Conservation (phyloP, 2,888 invertebrate genomes). For the Lepidonotus clava region DNA sequence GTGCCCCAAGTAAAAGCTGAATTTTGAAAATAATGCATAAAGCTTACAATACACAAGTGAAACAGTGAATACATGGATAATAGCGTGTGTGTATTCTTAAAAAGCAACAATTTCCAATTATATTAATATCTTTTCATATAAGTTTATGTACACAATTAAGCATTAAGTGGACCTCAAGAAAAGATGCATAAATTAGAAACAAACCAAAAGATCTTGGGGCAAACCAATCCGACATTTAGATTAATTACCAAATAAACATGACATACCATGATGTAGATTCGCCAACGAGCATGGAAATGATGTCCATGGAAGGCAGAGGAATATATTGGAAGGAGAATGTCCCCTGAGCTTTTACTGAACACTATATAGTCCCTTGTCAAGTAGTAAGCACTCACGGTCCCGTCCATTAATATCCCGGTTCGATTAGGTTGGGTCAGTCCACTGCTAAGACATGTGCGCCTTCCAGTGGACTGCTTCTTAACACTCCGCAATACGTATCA, state of each 20-base stretch:
- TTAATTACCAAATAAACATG: slow-evolving; percentile 50
- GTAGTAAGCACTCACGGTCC: slow-evolving; percentile 24
- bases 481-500: neutral
- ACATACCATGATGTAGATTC: slow-evolving; percentile 34
- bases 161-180: too few species aligned
- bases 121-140: too few species aligned
- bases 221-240: neutral
- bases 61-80: too few species aligned
- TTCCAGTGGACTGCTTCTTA: slow-evolving; percentile 26
- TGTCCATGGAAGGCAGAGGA: slow-evolving; percentile 43
- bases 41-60: too few species aligned
- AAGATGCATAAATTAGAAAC: too few species aligned
- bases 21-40: too few species aligned
- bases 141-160: too few species aligned
- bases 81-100: too few species aligned
- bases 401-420: slow-evolving; percentile 32
- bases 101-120: too few species aligned
- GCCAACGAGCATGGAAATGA: slow-evolving; percentile 39
- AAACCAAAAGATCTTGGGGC: slow-evolving; percentile 25
- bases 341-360: slow-evolving; percentile 20
- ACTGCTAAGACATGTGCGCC: neutral
- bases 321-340: slow-evolving; percentile 9
- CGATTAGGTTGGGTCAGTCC: neutral
- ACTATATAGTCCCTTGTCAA: slow-evolving; percentile 32
- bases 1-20: too few species aligned